Evolutionary conservation across 1,140 invertebrate species (phyloP).

Genomic region (Anoplophora glabripennis): DNA sequence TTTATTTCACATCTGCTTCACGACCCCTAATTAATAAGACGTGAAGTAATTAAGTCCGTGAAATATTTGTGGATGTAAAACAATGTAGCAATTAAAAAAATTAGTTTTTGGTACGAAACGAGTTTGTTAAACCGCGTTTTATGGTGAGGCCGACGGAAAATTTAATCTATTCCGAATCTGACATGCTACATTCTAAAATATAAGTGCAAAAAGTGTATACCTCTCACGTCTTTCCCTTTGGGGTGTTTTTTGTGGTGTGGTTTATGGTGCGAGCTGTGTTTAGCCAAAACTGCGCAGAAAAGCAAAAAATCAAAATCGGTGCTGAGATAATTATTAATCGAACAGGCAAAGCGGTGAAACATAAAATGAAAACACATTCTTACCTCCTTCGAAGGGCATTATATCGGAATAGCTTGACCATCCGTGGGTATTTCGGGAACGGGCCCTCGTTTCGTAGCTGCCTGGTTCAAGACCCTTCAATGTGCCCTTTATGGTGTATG

Average conservation of each 20-base stretch:
- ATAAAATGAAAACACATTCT: conserved; percentile 13
- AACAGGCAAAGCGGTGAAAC: conserved; percentile 11
- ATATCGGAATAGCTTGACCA: conserved; percentile 38
- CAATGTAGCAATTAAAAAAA: too few relatives aligned
- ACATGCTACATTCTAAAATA: background rate
- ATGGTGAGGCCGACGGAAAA: too few relatives aligned
- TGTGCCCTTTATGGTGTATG: conserved; percentile 32
- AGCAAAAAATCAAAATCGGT: conserved; percentile 22
- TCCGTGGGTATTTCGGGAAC: conserved; percentile 36
- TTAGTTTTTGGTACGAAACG: too few relatives aligned
- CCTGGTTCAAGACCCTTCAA: conserved; percentile 30
- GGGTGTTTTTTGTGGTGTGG: conserved; percentile 34
- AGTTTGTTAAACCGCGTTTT: too few relatives aligned
- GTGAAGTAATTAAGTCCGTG: too few relatives aligned
- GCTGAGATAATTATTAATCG: conserved; percentile 1
- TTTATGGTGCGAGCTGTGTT: conserved; percentile 32
- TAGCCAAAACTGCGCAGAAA: conserved; percentile 33
- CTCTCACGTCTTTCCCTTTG: conserved; percentile 30
- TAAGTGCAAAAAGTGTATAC: conserved; percentile 20
- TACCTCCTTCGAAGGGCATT: conserved; percentile 34
- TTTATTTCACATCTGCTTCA: too few relatives aligned
- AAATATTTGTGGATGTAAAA: too few relatives aligned
- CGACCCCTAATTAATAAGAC: too few relatives aligned
- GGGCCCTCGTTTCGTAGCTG: conserved; percentile 33
- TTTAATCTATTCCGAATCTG: background rate